Conservation (phyloP, 2,113 vertebrate genomes). For the Upupa epops region DNA sequence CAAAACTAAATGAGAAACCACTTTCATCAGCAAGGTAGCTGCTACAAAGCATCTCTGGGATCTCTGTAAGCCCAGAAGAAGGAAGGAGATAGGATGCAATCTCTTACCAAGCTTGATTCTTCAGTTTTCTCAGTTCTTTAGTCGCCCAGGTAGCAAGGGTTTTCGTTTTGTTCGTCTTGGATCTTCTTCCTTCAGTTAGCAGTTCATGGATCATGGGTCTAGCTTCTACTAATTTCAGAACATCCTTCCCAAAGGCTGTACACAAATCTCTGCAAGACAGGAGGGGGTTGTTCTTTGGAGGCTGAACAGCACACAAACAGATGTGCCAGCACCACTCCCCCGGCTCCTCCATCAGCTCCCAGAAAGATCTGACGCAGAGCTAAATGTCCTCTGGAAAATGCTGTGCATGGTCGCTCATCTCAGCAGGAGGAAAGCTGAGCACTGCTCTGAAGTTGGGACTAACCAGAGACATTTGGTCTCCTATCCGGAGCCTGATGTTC, state of each 20-base stretch:
- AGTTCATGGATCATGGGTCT: slow-evolving; percentile 96
- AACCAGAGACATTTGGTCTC: rapidly evolving
- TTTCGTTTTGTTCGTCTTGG: slow-evolving; percentile 97
- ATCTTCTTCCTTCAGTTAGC: slow-evolving; percentile 94
- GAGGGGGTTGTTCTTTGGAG: neutral
- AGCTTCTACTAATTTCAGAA: slow-evolving; percentile 96
- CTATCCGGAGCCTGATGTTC: neutral
- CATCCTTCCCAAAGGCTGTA: slow-evolving; percentile 95
- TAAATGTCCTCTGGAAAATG: neutral
- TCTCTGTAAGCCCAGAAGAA: neutral
- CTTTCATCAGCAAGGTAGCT: neutral
- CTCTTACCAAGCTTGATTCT: slow-evolving; percentile 96
- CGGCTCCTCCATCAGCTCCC: neutral
- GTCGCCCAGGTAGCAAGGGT: slow-evolving; percentile 97
- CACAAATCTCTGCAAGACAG: slow-evolving; percentile 86
- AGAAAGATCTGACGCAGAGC: neutral
- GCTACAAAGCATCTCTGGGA: neutral
- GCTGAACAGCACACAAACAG: neutral
- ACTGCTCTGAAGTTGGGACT: neutral
- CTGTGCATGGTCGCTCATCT: neutral
- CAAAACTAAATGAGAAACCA: neutral
- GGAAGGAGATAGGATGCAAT: neutral
- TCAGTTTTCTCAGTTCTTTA: slow-evolving; percentile 97
- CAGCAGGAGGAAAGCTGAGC: neutral
- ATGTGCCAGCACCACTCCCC: neutral